phyloP scores from a whole-genome alignment of 2,888 invertebrate genomes.

The Tricholauxania praeusta region DNA sequence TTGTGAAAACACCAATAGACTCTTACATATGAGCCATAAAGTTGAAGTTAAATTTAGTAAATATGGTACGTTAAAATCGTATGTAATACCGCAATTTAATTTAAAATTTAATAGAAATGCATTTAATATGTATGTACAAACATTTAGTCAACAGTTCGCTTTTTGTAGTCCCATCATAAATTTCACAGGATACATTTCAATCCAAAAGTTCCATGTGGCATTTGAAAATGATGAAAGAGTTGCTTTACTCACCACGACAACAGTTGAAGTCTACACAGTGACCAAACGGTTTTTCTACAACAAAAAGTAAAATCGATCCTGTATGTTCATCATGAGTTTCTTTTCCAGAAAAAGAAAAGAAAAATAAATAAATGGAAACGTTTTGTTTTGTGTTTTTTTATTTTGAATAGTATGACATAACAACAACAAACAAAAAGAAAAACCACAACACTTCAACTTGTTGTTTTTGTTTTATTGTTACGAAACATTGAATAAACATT shows the following conservation, averaged over 20 bases:
- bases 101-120: no score
- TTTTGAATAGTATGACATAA: conserved; percentile 1
- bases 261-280: background rate
- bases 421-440: background rate
- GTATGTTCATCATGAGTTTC: no score
- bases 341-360: background rate
- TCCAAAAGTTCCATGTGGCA: no score
- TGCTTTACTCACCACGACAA: background rate
- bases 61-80: background rate
- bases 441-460: background rate
- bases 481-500: conserved; percentile 20
- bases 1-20: background rate
- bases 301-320: background rate
- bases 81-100: no score
- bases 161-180: no score
- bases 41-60: background rate
- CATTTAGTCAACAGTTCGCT: no score
- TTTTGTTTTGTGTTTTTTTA: background rate
- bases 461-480: conserved; percentile 6
- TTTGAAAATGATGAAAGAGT: no score
- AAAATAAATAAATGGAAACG: conserved; percentile 6
- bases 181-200: no score
- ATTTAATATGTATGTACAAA: no score
- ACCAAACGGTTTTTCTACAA: background rate
- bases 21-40: background rate